Base-by-base conservation (phyloP, 2,113 vertebrate species). In the Archilochus colubris region DNA sequence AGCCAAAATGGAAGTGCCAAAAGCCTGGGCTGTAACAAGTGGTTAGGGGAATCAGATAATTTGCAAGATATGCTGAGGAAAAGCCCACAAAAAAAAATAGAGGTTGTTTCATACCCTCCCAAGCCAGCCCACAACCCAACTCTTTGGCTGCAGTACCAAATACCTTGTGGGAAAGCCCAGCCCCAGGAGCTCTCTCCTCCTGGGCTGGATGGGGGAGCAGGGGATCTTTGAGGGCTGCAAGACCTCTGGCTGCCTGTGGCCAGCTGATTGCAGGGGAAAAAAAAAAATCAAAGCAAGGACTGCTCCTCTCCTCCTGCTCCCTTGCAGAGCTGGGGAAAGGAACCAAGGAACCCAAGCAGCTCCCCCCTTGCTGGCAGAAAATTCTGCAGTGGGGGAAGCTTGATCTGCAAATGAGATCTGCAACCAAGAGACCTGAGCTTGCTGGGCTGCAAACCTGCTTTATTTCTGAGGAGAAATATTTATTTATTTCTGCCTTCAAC, bases 21-120 rank as follows among this genome's bases (percentile, higher is more conserved):
- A 90, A 81, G 86, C 77, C 77, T 75, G 48, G 69, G 28, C 23
- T 40, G 68, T 64, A 93, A 63, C 88, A 90, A 95, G 88, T 68
- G 77, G 59, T 86, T 51, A 62, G 14, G 36, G n/a, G 59, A 80
- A 80, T 88, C 86, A 81, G 85, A 82, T 21, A 38, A 36, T 77
- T 50, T 57, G 68, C 4, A 5, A 3, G 33, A 66, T 0, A 0
- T 4, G 30, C 73, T 51, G 48, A 55, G 91, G 70, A 68, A 68
- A 92, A 61, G 36, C 54, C 50, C 27, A 5, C 0, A 4, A 94
- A 88, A 62, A 74, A 88, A 94, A 88, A 62, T 70, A 88, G 76
- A 70, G 53, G 53, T 68, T 0, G 0, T 86, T 76, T 70, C 59
- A 40, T 6, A 75, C 67, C 25, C 61, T 53, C 86, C 55, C 36